Base-by-base conservation (phyloP, 2,113 vertebrate genomes). In the Hyaena hyaena region DNA sequence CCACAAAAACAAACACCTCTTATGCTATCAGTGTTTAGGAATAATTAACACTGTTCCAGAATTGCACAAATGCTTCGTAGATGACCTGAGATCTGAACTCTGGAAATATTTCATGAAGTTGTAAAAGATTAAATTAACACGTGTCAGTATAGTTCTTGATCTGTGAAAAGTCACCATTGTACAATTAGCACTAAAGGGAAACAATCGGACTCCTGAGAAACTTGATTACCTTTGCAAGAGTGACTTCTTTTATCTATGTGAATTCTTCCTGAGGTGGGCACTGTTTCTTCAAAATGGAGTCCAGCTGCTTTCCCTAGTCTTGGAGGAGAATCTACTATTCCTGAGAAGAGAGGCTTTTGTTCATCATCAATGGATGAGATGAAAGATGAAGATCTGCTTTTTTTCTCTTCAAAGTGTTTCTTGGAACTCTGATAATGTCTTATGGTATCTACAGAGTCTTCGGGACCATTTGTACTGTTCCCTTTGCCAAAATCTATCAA, bases 271-370 rank as follows among this genome's bases (percentile, higher is more conserved):
- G 98, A 98, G 76, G 96, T 86, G 4, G 98, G 98, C 9, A 98
- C 50, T 45, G 98, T 96, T 95, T 99, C 98, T 96, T 98, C 98
- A 88, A 99, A 98, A 77, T 98, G 98, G 53, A 99, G 97, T 15
- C 98, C 98, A 66, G 98, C 92, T 74, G 97, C 97, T 94, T 99
- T 99, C 79, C 98, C 98, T 90, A 98, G 98, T 95, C 99, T 98
- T 55, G 98, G 98, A 71, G 99, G 98, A 74, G 99, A 99, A 93
- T 98, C 99, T 76, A 98, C 97, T 86, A 99, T 98, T 74, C 99
- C 99, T 24, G 99, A 98, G 93, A 99, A 99, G 95, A 99, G 96
- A 1, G 99, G 99, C 96, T 99, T 99, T 96, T 99, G 99, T 95
- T 99, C 99, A 97, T 99, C 99, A 88, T 99, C 98, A 97, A 98